These are phyloP conservation scores for Chionis minor DNA, from an alignment of 2,113 vertebrate genomes.

Conservation along the genomic window DNA sequence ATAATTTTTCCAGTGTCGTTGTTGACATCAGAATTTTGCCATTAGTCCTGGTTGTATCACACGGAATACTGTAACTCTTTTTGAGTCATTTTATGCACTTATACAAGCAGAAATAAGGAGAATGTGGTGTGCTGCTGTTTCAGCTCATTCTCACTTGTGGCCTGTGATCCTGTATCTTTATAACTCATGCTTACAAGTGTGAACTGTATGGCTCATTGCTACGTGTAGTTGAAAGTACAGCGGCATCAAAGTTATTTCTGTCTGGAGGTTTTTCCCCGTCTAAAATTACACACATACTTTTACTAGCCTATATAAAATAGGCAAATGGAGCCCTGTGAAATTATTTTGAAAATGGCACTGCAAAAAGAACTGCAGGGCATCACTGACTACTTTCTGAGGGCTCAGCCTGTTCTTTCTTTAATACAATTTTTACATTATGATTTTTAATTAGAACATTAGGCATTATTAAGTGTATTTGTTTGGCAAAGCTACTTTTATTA, in stretches of 20 bases:
- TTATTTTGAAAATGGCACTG: not conserved
- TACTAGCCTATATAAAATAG: not conserved
- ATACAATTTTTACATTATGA: not conserved
- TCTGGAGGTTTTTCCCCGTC: not conserved
- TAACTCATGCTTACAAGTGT: not conserved
- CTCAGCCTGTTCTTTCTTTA: not conserved
- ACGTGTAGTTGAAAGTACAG: not conserved
- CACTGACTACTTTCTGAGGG: not conserved
- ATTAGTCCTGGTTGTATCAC: not conserved
- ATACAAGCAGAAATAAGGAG: not conserved
- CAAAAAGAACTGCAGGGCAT: not conserved
- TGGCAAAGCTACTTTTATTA: not conserved
- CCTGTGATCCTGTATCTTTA: accelerated
- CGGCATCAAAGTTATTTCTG: not conserved
- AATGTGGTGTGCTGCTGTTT: not conserved
- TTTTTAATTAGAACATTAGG: not conserved
- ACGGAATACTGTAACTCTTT: not conserved
- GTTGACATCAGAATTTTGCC: not conserved
- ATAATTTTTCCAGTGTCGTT: not conserved
- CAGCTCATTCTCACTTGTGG: not conserved
- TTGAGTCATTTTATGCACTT: not conserved
- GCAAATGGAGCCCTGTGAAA: not conserved
- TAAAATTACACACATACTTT: not conserved
- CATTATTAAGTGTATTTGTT: not conserved
- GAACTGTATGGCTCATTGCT: not conserved